Base-by-base conservation (phyloP, 2,888 invertebrate species). In the Rhagium mordax region DNA sequence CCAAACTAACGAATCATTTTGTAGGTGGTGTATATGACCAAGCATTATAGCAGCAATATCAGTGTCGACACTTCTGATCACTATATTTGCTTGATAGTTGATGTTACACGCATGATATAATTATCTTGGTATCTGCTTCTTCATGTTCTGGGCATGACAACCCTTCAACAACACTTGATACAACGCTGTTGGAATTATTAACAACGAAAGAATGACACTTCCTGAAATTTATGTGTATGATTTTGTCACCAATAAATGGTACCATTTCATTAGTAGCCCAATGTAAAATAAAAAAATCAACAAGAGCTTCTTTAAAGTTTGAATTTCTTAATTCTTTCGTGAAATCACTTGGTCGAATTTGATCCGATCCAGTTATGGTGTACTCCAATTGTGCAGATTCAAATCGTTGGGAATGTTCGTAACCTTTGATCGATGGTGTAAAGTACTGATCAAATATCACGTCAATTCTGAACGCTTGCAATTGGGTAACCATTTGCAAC, bases 131-230 rank as follows among this genome's bases (percentile, higher is more conserved):
- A 21, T 47, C n/a, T 41, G 61, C 48, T 62, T 64, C 60, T 57
- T 68, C 51, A 66, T 70, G 41, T 49, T 61, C 67, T 59, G 71
- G 67, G 68, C 76, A 77, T 29, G 76, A 77, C 59, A 79, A 77
- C 27, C 65, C 48, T 5, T 78, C 74, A 72, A 66, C 67, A 18
- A 72, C 60, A 29, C 27, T 71, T 53, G 72, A 75, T 49, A 73
- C 41, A 64, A 79, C 29, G 61, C 66, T 74, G 47, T 76, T 27
- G 27, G 27, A 66, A 74, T 78, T 74, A 71, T 77, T 68, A 81
- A 61, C 78, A 79, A 83, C 57, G 82, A 84, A 77, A 79, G 85
- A 69, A 81, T 79, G 72, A 74, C 74, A 80, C 72, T 79, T 41
- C 21, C 33, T 71, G 33, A 70, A 76, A 74, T 78, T 79, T 0